Evolutionary conservation across 2,888 invertebrate genomes (phyloP), one percentile per base, ranked within the genome.

Genomic region (Trichopoda pennipes): DNA sequence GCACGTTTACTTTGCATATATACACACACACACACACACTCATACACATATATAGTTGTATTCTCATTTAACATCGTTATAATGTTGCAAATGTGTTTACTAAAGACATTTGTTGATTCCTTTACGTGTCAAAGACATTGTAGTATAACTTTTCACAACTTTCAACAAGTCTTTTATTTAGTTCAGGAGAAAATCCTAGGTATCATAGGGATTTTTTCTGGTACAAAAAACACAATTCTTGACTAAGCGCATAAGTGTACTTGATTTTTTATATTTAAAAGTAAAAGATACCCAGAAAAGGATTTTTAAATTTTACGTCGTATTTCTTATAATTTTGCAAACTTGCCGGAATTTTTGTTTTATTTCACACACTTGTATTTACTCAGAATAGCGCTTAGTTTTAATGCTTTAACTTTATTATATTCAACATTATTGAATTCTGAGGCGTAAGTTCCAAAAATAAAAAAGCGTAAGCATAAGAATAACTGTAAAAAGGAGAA

Each of bases 101-200:
- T 21, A 44, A 42, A 77, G 77, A 81, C 63, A 69, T 77, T 81
- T 81, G 72, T 77, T 81, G 81, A 66, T 76, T 81, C 51, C 56
- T 55, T 61, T 76, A 68, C 76, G 76, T 77, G 81, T 73, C 76
- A 49, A 17, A 53, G 55, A 19, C 61, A 68, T 49, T 21, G 60
- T 16, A 16, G 23, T 14, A 53, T 16, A 44, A 21, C 23, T 61
- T 61, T 38, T 60, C 23, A 19, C 16, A 44, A 16, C 53, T 44
- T 28, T 32, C 32, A 8, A 21, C 3, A 47, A n/a, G 21, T 42
- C 21, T 19, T 61, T 42, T 44, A 28, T 19, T 49, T 32, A 49
- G 8, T 47, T 32, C 19, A 17, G 47, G 32, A 38, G 19, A 42
- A 49, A 47, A 17, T 23, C 23, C 4, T 28, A n/a, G 21, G 23